Base-by-base conservation (phyloP, 2,797 vertebrate species). In the Lacerta viridis region DNA sequence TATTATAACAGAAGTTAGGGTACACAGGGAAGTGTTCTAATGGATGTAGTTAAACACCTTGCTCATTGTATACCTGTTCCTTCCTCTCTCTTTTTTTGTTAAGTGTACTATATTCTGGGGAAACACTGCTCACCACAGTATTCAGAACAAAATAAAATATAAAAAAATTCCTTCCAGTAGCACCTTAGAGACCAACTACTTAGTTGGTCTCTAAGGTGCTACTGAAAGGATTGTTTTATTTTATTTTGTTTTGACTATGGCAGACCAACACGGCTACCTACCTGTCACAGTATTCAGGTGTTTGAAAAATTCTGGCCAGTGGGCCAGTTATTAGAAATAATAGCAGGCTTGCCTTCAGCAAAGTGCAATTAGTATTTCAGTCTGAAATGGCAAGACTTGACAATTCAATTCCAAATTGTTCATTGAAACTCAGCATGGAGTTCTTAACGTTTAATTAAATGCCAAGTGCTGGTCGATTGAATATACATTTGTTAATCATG, bases 261-360 rank as follows among this genome's bases (percentile, higher is more conserved):
- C 33, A 33, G 33, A 33, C 33, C 33, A 33, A 33, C 33, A 33
- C 33, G 33, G 33, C 33, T 33, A 33, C 33, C 33, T 33, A 33
- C 33, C 33, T 33, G 33, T 33, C 43, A 9, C 17, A 84, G 36
- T 72, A 36, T 41, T 86, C 39, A 78, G 43, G 13, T 50, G 1
- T 10, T 17, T 33, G 41, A n/a, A 39, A 74, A 41, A n/a, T 61
- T 64, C 23, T 87, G 71, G 71, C 27, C 33, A 88, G 3, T 91
- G 69, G 80, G 69, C 82, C 46, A 59, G 13, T 87, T 89, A 68
- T 43, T 93, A 93, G 88, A 90, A 69, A 72, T 88, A 84, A 90
- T 69, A 25, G 84, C 90, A 39, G 43, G 78, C 85, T 84, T 79
- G 13, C 80, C 84, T 83, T 91, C 86, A 75, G 0, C 27, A 76